These are phyloP conservation scores for Girardinus metallicus DNA, from an alignment of 2,797 vertebrate species.

Conservation along the genomic window DNA sequence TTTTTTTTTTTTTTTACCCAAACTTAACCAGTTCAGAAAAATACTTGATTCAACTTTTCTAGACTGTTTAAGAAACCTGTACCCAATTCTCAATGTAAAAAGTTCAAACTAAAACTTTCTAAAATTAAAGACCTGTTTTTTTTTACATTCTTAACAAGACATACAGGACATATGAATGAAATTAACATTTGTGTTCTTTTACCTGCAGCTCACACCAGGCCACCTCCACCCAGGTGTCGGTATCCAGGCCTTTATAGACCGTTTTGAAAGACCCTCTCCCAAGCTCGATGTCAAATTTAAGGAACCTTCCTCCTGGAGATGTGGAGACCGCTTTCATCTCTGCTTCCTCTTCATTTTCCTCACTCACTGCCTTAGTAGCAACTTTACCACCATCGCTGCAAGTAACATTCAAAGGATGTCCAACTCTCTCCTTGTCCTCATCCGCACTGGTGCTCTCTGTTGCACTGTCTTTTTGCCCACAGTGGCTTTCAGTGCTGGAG, in stretches of 20 bases:
- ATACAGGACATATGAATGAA: constrained; percentile 8
- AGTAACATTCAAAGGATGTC: constrained; percentile 62
- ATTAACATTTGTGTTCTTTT: constrained; percentile 36
- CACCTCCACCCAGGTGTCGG: constrained; percentile 97
- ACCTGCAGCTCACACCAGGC: constrained; percentile 99
- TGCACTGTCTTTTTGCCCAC: constrained; percentile 66
- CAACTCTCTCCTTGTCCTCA: constrained; percentile 82
- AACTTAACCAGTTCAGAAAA: background rate
- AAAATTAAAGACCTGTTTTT: background rate
- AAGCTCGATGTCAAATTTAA: constrained; percentile 98
- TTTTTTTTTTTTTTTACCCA: background rate
- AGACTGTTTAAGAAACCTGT: background rate
- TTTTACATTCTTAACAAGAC: background rate
- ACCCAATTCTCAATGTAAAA: constrained; percentile 2
- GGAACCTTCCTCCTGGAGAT: constrained; percentile 93
- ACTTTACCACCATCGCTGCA: constrained; percentile 73
- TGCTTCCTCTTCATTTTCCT: constrained; percentile 95
- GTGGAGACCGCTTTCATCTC: constrained; percentile 97
- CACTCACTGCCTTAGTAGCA: constrained; percentile 74
- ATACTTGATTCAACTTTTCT: background rate
- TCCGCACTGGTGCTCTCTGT: constrained; percentile 76
- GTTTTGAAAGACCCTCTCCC: constrained; percentile 98
- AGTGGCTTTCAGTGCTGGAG: constrained; percentile 76
- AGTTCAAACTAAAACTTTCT: constrained; percentile 1
- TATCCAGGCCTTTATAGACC: constrained; percentile 98